Percentiles rank a stretch among this genome's conserved stretches.
These are phyloP conservation scores for Sesia apiformis DNA, from an alignment of 2,888 invertebrate genomes.

Conservation along the genomic window DNA sequence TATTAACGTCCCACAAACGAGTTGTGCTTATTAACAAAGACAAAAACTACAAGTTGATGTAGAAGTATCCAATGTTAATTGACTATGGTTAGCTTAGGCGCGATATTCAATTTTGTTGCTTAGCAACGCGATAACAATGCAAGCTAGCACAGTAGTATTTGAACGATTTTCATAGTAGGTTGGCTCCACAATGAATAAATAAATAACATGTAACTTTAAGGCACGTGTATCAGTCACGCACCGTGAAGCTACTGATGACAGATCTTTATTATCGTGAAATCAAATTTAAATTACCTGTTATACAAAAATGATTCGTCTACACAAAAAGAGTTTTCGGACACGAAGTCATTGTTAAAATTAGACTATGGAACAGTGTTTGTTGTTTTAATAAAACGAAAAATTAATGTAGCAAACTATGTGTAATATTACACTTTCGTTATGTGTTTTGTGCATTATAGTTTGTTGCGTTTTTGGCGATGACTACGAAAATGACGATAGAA, in stretches of 20 bases:
- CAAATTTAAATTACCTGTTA: not conserved
- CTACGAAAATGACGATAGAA: slow-evolving; percentile 42
- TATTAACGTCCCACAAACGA: too few relatives aligned
- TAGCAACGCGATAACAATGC: slow-evolving; percentile 50
- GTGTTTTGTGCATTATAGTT: slow-evolving; percentile 20
- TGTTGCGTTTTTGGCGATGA: slow-evolving; percentile 23
- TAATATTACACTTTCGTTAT: slow-evolving; percentile 16
- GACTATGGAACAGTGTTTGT: not conserved
- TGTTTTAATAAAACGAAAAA: not conserved
- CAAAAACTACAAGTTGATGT: too few relatives aligned
- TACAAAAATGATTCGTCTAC: not conserved
- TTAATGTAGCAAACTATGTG: slow-evolving; percentile 16
- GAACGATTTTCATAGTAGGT: slow-evolving; percentile 22
- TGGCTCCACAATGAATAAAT: slow-evolving; percentile 7
- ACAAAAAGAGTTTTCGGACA: not conserved
- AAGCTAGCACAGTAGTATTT: slow-evolving; percentile 39
- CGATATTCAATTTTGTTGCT: slow-evolving; percentile 63
- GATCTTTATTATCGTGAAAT: not conserved
- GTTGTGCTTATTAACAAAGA: too few relatives aligned
- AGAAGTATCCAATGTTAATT: not conserved
- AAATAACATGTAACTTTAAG: not conserved
- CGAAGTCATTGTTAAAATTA: not conserved
- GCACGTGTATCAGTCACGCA: not conserved
- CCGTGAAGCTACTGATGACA: not conserved
- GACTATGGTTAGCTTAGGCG: slow-evolving; percentile 20